These are phyloP conservation scores for Nephila pilipes DNA, from an alignment of 1,140 invertebrate species.

Conservation along the genomic window DNA sequence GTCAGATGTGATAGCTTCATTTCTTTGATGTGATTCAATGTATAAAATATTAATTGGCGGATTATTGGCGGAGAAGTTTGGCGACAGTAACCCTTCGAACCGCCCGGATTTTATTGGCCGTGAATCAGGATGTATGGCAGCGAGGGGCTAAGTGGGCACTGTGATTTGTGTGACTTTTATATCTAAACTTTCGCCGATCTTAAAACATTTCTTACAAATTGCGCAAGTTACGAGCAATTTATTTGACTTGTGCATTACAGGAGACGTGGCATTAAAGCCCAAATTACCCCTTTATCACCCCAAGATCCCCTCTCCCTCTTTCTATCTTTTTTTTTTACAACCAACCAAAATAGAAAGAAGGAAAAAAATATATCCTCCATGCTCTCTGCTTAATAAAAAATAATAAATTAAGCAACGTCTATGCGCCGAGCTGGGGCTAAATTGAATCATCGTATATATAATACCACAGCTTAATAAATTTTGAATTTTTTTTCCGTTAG, in stretches of 20 bases:
- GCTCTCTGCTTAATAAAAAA: conserved; percentile 76
- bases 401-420: conserved; percentile 71
- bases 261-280: conserved; percentile 74
- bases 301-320: background rate
- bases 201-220: conserved; percentile 78
- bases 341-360: conserved; percentile 45
- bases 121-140: conserved; percentile 77
- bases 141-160: conserved; percentile 75
- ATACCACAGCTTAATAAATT: conserved; percentile 68
- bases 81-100: conserved; percentile 54
- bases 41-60: conserved; percentile 51
- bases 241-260: conserved; percentile 77
- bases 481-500: conserved; percentile 35
- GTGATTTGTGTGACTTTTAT: conserved; percentile 77
- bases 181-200: conserved; percentile 77
- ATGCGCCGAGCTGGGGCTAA: conserved; percentile 55
- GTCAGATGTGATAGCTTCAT: background rate
- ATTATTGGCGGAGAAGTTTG: conserved; percentile 53
- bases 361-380: conserved; percentile 39
- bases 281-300: conserved; percentile 76
- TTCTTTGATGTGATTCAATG: background rate
- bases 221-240: conserved; percentile 77
- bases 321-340: conserved; percentile 57
- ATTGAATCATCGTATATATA: conserved; percentile 73
- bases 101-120: conserved; percentile 74